Conservation (phyloP, 2,113 vertebrate species). For the Lota lota region DNA sequence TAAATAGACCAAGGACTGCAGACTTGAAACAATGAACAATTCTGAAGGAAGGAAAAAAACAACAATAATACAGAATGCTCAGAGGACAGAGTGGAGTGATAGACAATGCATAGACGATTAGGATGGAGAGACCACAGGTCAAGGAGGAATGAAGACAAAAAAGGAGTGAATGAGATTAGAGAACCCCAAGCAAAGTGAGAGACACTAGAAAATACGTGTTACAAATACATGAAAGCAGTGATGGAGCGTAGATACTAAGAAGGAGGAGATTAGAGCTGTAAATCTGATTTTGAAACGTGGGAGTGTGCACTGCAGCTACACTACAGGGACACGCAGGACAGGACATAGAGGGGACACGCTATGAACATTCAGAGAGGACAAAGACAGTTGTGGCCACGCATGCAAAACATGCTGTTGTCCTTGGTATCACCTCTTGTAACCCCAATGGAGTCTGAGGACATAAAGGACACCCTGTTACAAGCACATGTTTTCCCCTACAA, state of each 20-base stretch:
- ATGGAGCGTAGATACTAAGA: not conserved
- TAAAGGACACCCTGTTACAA: constrained; percentile 17
- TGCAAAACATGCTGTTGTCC: constrained; percentile 1
- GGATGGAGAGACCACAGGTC: not conserved
- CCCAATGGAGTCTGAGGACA: constrained; percentile 27
- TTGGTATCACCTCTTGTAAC: constrained; percentile 19
- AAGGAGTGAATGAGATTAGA: not conserved
- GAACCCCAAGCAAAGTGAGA: constrained; percentile 5
- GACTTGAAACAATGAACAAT: constrained; percentile 13
- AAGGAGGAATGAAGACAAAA: constrained; percentile 13
- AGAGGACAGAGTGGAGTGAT: not conserved
- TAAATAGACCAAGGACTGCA: constrained; percentile 7
- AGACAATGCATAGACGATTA: not conserved
- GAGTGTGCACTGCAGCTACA: not conserved
- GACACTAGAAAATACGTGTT: too few relatives aligned
- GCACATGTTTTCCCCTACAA: constrained; percentile 21
- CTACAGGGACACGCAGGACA: not conserved
- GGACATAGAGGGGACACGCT: not conserved
- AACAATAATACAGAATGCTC: constrained; percentile 3
- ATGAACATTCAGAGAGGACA: constrained; percentile 14
- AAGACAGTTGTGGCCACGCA: constrained; percentile 25
- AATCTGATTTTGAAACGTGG: constrained; percentile 9
- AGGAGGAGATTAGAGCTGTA: not conserved
- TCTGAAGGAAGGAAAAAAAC: not conserved
- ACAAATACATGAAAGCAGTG: not conserved